These are phyloP conservation scores for Clusia tigrina DNA, from an alignment of 2,888 invertebrate species.

Conservation along the genomic window DNA sequence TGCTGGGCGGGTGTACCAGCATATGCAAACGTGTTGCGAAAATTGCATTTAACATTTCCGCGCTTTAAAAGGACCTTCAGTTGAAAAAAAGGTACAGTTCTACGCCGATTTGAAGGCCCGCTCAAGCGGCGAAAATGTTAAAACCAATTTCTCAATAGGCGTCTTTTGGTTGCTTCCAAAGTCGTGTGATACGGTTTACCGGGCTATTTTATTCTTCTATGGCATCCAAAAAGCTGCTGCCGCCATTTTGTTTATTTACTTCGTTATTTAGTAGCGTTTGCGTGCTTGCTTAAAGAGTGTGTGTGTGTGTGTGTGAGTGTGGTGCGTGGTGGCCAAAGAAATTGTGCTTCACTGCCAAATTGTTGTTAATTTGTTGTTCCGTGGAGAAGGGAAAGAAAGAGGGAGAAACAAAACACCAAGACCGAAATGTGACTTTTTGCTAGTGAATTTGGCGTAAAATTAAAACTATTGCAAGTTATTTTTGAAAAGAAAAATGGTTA, in stretches of 20 bases:
- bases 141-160: not conserved
- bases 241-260: not conserved
- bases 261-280: not conserved
- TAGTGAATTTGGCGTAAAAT: conserved; percentile 48
- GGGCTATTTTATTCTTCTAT: conserved; percentile 59
- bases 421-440: conserved; percentile 20
- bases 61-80: not conserved
- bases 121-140: conserved; percentile 3
- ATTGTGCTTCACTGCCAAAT: conserved; percentile 14
- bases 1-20: too few species aligned
- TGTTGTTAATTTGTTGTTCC: not conserved
- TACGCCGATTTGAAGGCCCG: not conserved
- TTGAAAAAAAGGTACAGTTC: not conserved
- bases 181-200: conserved; percentile 1
- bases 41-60: not conserved
- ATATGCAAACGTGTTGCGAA: not conserved
- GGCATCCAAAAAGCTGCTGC: conserved; percentile 55
- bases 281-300: not conserved
- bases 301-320: conserved; percentile 5
- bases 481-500: conserved; percentile 47
- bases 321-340: conserved; percentile 15
- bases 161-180: not conserved
- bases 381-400: not conserved
- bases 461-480: conserved; percentile 56
- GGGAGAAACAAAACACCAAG: not conserved